phyloP scores from a whole-genome alignment of 2,113 vertebrate species.

The Scomber japonicus region DNA sequence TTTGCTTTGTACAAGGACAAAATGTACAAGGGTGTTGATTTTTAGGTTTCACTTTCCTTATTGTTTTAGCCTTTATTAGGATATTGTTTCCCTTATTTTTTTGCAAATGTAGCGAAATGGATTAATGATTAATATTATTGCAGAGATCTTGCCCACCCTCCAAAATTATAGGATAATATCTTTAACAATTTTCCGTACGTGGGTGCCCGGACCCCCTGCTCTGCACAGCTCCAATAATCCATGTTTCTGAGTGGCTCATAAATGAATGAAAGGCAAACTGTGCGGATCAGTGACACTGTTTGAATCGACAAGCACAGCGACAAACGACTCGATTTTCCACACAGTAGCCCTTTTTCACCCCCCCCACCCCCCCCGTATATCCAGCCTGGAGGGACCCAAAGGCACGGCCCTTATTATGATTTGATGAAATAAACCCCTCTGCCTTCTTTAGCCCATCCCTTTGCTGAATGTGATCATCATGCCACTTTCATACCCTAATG shows the following conservation, averaged over 20 bases:
- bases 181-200: neutral
- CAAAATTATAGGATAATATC: neutral
- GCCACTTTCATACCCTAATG: conserved; percentile 64
- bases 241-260: conserved; percentile 46
- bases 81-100: too few relatives aligned
- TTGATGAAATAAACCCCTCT: conserved; percentile 73
- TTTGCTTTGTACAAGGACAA: neutral
- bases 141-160: neutral
- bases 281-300: conserved; percentile 48
- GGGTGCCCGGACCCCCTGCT: neutral
- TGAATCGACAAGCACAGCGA: conserved; percentile 62
- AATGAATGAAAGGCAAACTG: conserved; percentile 51
- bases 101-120: neutral
- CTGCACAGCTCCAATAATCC: conserved; percentile 24
- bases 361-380: neutral
- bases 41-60: conserved; percentile 66
- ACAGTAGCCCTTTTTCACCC: conserved; percentile 53
- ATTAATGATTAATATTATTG: neutral
- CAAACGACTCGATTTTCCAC: conserved; percentile 62
- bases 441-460: conserved; percentile 74
- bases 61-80: neutral
- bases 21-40: neutral
- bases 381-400: conserved; percentile 55
- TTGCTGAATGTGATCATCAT: conserved; percentile 73
- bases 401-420: conserved; percentile 69